These are phyloP conservation scores for Xanthia icteritia DNA, from an alignment of 2,888 invertebrate species.

Conservation along the genomic window DNA sequence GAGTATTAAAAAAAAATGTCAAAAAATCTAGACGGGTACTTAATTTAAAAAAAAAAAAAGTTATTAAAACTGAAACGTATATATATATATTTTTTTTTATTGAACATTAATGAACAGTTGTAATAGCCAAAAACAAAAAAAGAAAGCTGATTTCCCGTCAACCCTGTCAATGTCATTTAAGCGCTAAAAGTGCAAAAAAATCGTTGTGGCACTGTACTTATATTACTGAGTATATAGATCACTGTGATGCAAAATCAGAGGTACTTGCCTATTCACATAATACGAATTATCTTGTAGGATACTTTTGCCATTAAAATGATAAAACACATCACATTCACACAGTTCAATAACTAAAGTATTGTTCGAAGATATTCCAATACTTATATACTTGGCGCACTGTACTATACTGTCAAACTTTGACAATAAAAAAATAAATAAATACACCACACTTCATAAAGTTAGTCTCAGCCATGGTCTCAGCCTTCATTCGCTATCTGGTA, in stretches of 20 bases:
- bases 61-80: too few species aligned
- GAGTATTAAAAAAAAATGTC: too few species aligned
- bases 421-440: background rate
- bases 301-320: background rate
- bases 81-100: too few species aligned
- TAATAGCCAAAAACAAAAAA: too few species aligned
- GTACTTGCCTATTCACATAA: background rate
- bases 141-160: too few species aligned
- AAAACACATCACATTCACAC: background rate
- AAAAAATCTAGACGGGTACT: too few species aligned
- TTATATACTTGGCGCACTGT: slow-evolving; percentile 20
- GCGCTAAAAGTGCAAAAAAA: background rate
- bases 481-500: background rate
- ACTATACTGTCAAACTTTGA: slow-evolving; percentile 19
- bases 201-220: background rate
- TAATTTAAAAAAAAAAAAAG: too few species aligned
- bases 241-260: background rate
- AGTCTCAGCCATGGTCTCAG: too few species aligned
- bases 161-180: background rate
- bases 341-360: background rate
- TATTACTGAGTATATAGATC: background rate
- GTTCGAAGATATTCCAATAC: background rate
- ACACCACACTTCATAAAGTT: background rate
- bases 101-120: too few species aligned
- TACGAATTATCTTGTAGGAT: background rate